A percentile compares a stretch with the other conserved stretches of the same genome.
Conservation (phyloP, 2,113 vertebrate species). For the Pampusana beccarii region DNA sequence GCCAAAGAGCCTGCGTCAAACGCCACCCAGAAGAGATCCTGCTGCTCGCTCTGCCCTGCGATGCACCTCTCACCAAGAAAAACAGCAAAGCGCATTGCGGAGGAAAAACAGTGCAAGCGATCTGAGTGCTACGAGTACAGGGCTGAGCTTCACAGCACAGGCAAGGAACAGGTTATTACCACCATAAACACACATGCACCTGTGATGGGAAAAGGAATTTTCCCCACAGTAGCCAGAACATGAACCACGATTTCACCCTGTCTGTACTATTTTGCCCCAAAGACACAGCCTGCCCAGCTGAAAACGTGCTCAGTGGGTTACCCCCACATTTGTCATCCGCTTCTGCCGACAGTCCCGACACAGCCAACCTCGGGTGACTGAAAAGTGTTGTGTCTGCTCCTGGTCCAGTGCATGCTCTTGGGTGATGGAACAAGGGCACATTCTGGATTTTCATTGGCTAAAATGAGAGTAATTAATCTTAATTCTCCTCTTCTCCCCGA, state of each 20-base stretch:
- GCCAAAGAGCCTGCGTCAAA: not conserved
- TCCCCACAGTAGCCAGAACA: not conserved
- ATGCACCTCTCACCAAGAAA: too few relatives aligned
- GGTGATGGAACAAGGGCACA: constrained; percentile 26
- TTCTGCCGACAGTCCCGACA: not conserved
- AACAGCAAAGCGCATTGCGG: rapidly evolving
- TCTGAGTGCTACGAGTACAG: rapidly evolving
- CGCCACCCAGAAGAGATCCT: not conserved
- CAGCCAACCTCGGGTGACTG: not conserved
- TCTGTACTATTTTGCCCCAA: not conserved
- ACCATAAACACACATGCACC: not conserved
- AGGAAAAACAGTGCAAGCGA: not conserved
- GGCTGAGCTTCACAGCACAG: not conserved
- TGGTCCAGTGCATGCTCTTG: not conserved
- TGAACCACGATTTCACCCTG: not conserved
- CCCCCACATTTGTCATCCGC: not conserved
- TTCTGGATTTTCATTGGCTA: constrained; percentile 26
- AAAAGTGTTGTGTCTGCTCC: not conserved
- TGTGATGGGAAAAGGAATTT: not conserved
- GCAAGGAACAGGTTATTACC: not conserved
- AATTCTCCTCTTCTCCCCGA: constrained; percentile 12
- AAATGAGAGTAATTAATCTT: constrained; percentile 48
- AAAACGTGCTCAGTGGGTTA: not conserved
- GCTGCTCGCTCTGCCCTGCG: not conserved
- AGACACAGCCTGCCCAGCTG: not conserved